phyloP scores from a whole-genome alignment of 2,113 vertebrate species.

The Passerina amoena region DNA sequence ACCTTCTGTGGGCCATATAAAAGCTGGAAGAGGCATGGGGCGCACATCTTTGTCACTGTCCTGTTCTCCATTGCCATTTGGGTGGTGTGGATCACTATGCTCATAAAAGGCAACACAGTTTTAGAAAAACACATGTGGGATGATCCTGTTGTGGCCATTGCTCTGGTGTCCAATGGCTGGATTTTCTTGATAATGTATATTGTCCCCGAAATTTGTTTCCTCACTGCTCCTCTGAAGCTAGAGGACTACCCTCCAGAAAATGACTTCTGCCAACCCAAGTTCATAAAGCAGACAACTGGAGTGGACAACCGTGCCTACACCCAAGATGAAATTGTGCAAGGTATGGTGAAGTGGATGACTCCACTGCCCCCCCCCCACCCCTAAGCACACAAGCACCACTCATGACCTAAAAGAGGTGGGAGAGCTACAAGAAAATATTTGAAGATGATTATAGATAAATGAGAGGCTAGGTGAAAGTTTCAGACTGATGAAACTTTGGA shows the following conservation, averaged over 20 bases:
- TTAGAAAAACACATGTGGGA: constrained; percentile 70
- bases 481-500: not conserved
- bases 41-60: constrained; percentile 76
- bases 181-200: constrained; percentile 83
- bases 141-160: constrained; percentile 83
- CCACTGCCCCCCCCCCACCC: not conserved
- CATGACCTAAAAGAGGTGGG: not conserved
- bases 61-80: constrained; percentile 83
- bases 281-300: constrained; percentile 70
- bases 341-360: constrained; percentile 28
- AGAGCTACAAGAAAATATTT: not conserved
- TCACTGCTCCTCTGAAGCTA: constrained; percentile 72
- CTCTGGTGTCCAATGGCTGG: constrained; percentile 88
- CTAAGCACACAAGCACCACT: not conserved
- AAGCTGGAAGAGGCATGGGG: constrained; percentile 75
- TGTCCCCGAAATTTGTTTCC: constrained; percentile 77
- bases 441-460: not conserved
- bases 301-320: constrained; percentile 75
- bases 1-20: constrained; percentile 72
- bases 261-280: constrained; percentile 66
- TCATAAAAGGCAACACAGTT: constrained; percentile 70
- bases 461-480: not conserved
- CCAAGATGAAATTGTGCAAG: constrained; percentile 72
- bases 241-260: constrained; percentile 72
- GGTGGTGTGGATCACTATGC: constrained; percentile 87